A percentile compares a stretch with the other conserved stretches of the same genome.
These are phyloP conservation scores for Pseudomugil gertrudae DNA, from an alignment of 2,797 vertebrate genomes.

Conservation along the genomic window DNA sequence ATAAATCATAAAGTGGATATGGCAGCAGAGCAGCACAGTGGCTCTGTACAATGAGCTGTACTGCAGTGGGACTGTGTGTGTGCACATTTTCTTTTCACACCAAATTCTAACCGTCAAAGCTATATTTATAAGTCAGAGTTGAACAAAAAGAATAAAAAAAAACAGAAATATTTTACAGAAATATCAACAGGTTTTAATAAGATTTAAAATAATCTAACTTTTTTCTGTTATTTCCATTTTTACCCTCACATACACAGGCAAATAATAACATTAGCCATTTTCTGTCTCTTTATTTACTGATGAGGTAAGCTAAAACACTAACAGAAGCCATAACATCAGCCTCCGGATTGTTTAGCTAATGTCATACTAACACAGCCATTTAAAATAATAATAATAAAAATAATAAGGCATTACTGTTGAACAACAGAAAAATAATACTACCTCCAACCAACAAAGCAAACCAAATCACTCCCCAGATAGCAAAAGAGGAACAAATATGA, in stretches of 20 bases:
- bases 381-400: background rate
- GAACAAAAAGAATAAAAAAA: background rate
- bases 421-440: background rate
- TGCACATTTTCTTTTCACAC: background rate
- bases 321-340: background rate
- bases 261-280: background rate
- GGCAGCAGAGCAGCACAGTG: conserved; percentile 17
- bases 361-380: background rate
- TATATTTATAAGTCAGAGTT: background rate
- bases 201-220: background rate
- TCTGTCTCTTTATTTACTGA: background rate
- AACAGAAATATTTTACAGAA: background rate
- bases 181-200: background rate
- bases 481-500: background rate
- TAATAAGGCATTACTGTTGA: background rate
- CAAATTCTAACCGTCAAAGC: background rate
- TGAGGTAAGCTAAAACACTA: background rate
- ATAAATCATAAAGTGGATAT: conserved; percentile 49
- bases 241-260: background rate
- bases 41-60: conserved; percentile 23
- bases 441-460: background rate
- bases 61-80: background rate
- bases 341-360: background rate
- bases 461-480: background rate
- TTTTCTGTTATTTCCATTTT: background rate